phyloP scores from a whole-genome alignment of 2,888 invertebrate genomes.

The Dioctria linearis region DNA sequence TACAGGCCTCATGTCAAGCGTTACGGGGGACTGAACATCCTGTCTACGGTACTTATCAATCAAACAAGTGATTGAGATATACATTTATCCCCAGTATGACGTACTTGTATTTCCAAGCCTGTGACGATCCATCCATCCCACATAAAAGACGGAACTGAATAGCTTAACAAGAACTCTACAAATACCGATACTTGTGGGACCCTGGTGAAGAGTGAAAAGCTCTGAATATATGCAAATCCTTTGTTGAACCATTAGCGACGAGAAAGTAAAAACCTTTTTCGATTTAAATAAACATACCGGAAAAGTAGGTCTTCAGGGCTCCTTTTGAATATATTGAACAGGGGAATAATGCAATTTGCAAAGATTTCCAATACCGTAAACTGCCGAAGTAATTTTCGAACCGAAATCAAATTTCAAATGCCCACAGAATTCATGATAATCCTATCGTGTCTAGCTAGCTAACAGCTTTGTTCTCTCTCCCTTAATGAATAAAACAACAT shows the following conservation, averaged over 20 bases:
- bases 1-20: slow-evolving; percentile 21
- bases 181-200: not conserved
- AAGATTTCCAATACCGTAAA: slow-evolving; percentile 20
- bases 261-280: slow-evolving; percentile 46
- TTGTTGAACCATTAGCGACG: slow-evolving; percentile 46
- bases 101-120: not conserved
- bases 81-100: slow-evolving; percentile 36
- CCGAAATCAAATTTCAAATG: not conserved
- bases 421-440: not conserved
- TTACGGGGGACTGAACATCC: slow-evolving; percentile 21
- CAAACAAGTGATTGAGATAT: slow-evolving; percentile 47
- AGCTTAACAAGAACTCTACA: slow-evolving; percentile 27
- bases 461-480: too few relatives aligned
- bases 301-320: slow-evolving; percentile 35
- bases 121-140: not conserved
- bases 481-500: too few relatives aligned
- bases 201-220: not conserved
- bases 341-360: slow-evolving; percentile 37
- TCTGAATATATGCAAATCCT: slow-evolving; percentile 47
- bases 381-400: slow-evolving; percentile 11
- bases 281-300: slow-evolving; percentile 48
- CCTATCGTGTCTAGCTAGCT: not conserved
- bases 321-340: slow-evolving; percentile 15
- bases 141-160: slow-evolving; percentile 31
- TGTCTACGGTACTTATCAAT: slow-evolving; percentile 36